Evolutionary conservation across 1,140 invertebrate species (phyloP).

Genomic region (Drosophila virilis): DNA sequence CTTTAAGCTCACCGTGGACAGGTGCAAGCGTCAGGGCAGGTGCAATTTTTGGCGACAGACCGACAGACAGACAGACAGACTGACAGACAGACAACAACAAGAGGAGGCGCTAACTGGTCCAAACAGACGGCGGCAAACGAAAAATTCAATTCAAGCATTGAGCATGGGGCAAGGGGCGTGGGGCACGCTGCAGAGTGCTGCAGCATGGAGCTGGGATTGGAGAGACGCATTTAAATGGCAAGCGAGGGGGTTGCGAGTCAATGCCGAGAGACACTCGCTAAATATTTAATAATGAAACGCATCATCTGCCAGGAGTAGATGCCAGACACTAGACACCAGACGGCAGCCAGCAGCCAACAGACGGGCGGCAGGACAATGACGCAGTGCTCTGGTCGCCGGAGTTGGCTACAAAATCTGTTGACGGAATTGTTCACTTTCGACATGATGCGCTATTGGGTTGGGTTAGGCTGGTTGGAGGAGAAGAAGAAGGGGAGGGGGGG

Average conservation of each 20-base stretch:
- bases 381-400: not conserved
- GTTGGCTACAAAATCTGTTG: constrained; percentile 31
- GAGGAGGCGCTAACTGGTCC: constrained; percentile 61
- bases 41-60: constrained; percentile 62
- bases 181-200: too few species aligned
- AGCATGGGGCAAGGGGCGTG: not conserved
- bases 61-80: constrained; percentile 21
- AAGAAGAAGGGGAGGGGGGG: not conserved
- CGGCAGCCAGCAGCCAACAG: constrained; percentile 43
- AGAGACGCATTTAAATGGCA: constrained; percentile 39
- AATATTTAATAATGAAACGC: constrained; percentile 72
- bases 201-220: not conserved
- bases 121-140: constrained; percentile 45
- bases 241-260: not conserved
- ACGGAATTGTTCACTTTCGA: constrained; percentile 58
- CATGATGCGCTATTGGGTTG: constrained; percentile 57
- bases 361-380: constrained; percentile 48
- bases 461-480: constrained; percentile 27
- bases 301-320: constrained; percentile 48
- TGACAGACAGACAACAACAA: too few species aligned
- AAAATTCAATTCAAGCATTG: constrained; percentile 48
- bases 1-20: constrained; percentile 66
- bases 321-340: not conserved
- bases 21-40: constrained; percentile 69
- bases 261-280: constrained; percentile 29